Percentiles rank a stretch among this genome's conserved stretches.
Evolutionary conservation across 2,797 vertebrate species (phyloP).

Genomic region (Pitangus sulphuratus): DNA sequence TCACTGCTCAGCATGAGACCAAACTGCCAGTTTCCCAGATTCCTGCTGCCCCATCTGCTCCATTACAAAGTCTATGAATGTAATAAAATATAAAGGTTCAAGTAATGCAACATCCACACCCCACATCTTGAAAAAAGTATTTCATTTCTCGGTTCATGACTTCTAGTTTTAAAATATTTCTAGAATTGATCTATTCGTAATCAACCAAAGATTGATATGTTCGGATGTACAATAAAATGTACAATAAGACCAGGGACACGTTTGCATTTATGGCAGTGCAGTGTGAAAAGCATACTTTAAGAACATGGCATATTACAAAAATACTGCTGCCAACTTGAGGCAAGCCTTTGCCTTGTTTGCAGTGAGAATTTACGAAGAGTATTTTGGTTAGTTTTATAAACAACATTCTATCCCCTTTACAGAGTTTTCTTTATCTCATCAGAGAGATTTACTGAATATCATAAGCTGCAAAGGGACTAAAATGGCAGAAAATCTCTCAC

Average conservation of each 20-base stretch:
- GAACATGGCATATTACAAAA: not conserved
- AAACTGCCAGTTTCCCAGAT: not conserved
- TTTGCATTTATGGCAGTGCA: not conserved
- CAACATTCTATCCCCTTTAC: not conserved
- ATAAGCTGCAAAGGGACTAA: slow-evolving; percentile 1
- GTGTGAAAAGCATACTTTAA: not conserved
- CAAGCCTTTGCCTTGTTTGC: not conserved
- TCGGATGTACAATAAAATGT: not conserved
- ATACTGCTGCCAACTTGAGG: not conserved
- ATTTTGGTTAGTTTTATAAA: not conserved
- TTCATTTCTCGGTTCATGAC: not conserved
- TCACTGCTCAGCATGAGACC: not conserved
- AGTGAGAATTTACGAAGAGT: not conserved
- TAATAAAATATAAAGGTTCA: not conserved
- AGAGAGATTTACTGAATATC: slow-evolving; percentile 15
- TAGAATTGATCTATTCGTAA: not conserved
- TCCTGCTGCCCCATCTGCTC: not conserved
- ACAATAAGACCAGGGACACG: fast-evolving
- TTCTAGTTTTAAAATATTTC: not conserved
- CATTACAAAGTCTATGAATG: not conserved
- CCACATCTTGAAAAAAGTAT: not conserved
- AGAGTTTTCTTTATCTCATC: not conserved
- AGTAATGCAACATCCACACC: not conserved
- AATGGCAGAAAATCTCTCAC: slow-evolving; percentile 12
- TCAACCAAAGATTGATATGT: not conserved